Base-by-base conservation (phyloP, 2,888 invertebrate species). In the Drosophila prostipennis region DNA sequence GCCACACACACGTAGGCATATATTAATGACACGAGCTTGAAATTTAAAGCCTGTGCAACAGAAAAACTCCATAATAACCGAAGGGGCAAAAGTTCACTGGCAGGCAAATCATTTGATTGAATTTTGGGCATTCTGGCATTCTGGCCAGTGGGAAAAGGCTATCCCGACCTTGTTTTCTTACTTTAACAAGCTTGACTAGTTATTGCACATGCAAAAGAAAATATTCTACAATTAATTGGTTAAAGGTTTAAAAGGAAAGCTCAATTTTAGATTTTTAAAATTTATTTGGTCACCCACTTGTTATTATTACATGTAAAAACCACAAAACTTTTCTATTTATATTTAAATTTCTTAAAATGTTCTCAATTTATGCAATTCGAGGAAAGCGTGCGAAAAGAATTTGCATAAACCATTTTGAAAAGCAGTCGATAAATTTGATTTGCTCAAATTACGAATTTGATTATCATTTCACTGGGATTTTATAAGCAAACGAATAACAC, bases 21-120 rank as follows among this genome's bases (percentile, higher is more conserved):
- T 76, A 73, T 80, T 80, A 80, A 80, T 79, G 82, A 78, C 74
- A 79, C 74, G 68, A 68, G 67, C 67, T 57, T 49, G 29, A 59
- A 70, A 70, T 60, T 53, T 54, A 70, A 45, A 70, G 56, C 46
- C 67, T 42, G 42, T 16, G 43, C 55, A 59, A 43, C 61, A 42
- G 48, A 48, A 63, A 40, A 58, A 42, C 34, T 54, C 34, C 34
- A 54, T 32, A 23, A 58, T 14, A 32, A 29, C 39, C 29, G n/a
- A 57, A 29, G 37, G 26, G 39, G 37, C 26, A 23, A 52, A 53
- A 23, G n/a, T 14, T 8, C 34, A 3, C 39, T 7, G 19, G 51
- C 2, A 40, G 39, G 39, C 8, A 52, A 45, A 45, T 8, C 43
- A 29, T 29, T 56, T 56, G 6, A 56, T 16, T 10, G n/a, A n/a